These are phyloP conservation scores for Galemys pyrenaicus DNA, from an alignment of 2,113 vertebrate genomes.

Conservation along the genomic window DNA sequence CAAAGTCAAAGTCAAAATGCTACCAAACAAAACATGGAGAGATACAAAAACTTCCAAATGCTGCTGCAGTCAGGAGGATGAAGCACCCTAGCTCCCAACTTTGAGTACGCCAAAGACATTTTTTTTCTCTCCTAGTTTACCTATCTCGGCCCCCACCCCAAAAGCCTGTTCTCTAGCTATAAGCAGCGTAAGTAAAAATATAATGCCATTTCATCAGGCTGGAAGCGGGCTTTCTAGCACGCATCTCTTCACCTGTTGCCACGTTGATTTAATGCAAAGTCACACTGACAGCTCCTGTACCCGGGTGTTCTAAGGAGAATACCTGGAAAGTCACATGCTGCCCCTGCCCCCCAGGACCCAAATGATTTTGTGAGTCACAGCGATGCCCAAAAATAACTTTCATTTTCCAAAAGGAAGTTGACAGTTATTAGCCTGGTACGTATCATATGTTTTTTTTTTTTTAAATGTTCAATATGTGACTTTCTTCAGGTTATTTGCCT, in stretches of 20 bases:
- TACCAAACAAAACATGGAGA: not conserved
- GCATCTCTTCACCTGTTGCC: not conserved
- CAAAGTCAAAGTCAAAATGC: not conserved
- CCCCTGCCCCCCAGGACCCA: not conserved
- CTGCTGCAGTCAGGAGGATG: not conserved
- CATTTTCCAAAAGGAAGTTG: not conserved
- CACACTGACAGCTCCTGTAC: no score
- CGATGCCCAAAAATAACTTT: not conserved
- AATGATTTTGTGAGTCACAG: not conserved
- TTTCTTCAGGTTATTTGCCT: not conserved
- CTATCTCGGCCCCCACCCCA: constrained; percentile 14
- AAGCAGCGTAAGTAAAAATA: not conserved
- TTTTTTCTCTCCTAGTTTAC: not conserved
- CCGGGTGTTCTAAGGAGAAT: not conserved
- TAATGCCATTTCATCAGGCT: not conserved
- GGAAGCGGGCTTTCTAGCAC: not conserved
- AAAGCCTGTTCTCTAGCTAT: not conserved
- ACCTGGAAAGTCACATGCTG: not conserved
- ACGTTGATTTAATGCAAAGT: not conserved
- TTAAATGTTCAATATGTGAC: not conserved
- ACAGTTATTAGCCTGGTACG: not conserved
- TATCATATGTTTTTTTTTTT: not conserved
- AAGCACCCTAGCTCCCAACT: not conserved
- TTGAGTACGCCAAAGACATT: not conserved
- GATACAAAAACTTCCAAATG: not conserved